A percentile compares a stretch with the other conserved stretches of the same genome.
Evolutionary conservation across 2,113 vertebrate genomes (phyloP).

Genomic region (Scortum barcoo): DNA sequence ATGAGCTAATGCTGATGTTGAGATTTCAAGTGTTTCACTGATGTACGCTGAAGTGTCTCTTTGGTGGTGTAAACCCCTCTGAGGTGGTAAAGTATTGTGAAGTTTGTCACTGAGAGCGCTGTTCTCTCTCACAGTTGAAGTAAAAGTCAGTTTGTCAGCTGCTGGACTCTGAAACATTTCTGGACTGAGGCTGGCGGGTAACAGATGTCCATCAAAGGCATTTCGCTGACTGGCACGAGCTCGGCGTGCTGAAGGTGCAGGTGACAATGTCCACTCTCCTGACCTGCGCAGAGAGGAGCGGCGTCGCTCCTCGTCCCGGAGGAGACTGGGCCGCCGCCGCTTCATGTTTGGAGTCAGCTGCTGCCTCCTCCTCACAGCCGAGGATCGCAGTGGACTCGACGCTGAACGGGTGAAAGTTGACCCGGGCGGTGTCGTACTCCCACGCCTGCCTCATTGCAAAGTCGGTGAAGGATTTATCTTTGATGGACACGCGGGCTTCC

Average conservation of each 20-base stretch:
- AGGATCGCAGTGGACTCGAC: conserved; percentile 65
- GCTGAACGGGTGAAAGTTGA: conserved; percentile 84
- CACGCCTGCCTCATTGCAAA: conserved; percentile 80
- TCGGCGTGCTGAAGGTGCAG: conserved; percentile 82
- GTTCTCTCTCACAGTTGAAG: neutral
- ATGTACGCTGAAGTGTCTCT: neutral
- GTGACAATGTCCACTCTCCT: conserved; percentile 77
- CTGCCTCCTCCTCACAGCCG: conserved; percentile 53
- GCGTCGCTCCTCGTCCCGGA: conserved; percentile 9
- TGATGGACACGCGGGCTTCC: conserved; percentile 18
- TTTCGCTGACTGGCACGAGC: conserved; percentile 75
- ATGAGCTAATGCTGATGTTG: neutral
- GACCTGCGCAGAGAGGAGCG: conserved; percentile 17
- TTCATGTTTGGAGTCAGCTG: conserved; percentile 23
- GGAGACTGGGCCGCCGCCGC: neutral
- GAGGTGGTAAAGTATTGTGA: neutral
- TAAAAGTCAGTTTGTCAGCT: neutral
- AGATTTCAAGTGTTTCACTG: conserved; percentile 7
- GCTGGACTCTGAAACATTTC: neutral
- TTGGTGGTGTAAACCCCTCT: neutral
- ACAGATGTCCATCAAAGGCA: conserved; percentile 59
- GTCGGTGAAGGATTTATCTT: conserved; percentile 74
- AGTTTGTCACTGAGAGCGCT: neutral
- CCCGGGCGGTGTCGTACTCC: conserved; percentile 78
- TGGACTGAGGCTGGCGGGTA: neutral